A percentile compares a stretch with the other conserved stretches of the same genome.
phyloP scores from a whole-genome alignment of 2,797 vertebrate species.

The Sebastes nivosus region DNA sequence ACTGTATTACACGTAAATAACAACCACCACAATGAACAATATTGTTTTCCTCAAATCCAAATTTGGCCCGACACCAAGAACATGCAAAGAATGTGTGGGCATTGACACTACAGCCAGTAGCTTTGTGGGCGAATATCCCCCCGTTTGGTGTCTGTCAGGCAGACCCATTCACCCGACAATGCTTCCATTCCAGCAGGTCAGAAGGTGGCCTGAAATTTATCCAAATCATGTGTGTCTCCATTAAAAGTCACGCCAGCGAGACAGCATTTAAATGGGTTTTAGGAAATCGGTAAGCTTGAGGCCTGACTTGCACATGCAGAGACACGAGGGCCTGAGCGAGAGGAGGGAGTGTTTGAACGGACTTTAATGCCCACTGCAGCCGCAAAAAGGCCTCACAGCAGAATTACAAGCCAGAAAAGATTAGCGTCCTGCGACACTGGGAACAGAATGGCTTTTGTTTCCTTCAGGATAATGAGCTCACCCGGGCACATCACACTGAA shows the following conservation, averaged over 20 bases:
- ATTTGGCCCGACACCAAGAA: constrained; percentile 41
- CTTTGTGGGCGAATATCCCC: neutral
- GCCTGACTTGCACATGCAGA: constrained; percentile 60
- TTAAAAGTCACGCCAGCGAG: neutral
- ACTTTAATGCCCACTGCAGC: constrained; percentile 53
- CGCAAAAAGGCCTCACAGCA: constrained; percentile 66
- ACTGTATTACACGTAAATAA: constrained; percentile 21
- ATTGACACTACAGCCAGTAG: neutral
- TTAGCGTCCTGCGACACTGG: constrained; percentile 78
- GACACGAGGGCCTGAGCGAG: constrained; percentile 45
- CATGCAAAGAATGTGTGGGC: constrained; percentile 32
- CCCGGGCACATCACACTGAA: constrained; percentile 63
- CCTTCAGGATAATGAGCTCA: constrained; percentile 79
- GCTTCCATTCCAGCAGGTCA: neutral
- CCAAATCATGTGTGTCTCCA: constrained; percentile 4
- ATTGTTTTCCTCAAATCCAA: constrained; percentile 42
- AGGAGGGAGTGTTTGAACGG: constrained; percentile 38
- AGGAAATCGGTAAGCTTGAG: constrained; percentile 3
- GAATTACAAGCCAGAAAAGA: constrained; percentile 86
- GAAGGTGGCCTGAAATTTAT: neutral
- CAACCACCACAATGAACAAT: constrained; percentile 33
- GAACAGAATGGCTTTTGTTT: constrained; percentile 87
- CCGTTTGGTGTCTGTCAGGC: neutral
- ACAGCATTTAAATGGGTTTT: constrained; percentile 16
- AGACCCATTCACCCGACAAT: neutral